Conservation (phyloP, 2,888 invertebrate genomes). For the Phorcus lineatus region DNA sequence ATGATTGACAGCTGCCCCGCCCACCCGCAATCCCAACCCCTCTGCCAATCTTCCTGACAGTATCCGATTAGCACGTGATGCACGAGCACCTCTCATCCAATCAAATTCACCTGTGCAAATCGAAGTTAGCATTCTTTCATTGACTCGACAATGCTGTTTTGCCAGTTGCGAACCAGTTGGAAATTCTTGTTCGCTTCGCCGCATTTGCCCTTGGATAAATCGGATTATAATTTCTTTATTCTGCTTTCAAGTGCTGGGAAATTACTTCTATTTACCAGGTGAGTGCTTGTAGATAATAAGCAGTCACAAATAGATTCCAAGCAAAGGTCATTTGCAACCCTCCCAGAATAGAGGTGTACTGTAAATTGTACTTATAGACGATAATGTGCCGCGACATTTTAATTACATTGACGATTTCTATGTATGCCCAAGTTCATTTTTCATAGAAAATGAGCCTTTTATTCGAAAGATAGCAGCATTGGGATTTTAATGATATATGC, state of each 20-base stretch:
- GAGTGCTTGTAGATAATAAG: neutral
- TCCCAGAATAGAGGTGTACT: no score
- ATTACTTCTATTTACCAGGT: neutral
- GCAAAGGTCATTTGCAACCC: no score
- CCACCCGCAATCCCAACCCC: neutral
- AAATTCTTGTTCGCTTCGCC: neutral
- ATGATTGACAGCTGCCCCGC: neutral
- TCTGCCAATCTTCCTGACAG: constrained; percentile 10
- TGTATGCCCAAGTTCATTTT: no score
- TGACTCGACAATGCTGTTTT: neutral
- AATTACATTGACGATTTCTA: no score
- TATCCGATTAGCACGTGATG: neutral
- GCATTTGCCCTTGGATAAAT: neutral
- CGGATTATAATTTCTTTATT: neutral
- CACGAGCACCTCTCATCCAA: neutral
- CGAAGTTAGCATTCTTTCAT: constrained; percentile 1
- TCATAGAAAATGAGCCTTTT: no score
- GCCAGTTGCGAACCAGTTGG: neutral
- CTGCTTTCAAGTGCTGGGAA: neutral
- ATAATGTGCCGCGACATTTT: no score
- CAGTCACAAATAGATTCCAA: no score
- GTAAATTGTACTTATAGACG: no score
- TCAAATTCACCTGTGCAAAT: constrained; percentile 13
- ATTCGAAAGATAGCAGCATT: no score
- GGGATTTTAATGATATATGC: no score